phyloP scores from a whole-genome alignment of 92 coral and sea anemone species.

The Isaurus tuberculatus region DNA sequence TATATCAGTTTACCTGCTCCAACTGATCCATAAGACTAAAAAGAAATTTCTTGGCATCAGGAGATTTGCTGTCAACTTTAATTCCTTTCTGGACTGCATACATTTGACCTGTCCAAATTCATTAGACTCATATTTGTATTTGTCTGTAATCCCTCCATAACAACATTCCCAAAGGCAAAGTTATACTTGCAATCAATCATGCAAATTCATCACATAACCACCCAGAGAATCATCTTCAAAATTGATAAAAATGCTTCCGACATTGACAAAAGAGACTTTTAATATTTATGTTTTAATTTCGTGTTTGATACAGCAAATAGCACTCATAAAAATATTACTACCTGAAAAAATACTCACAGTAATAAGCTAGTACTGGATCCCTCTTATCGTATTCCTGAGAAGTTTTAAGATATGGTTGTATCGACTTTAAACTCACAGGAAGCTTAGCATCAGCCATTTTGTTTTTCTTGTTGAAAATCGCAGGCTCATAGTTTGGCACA shows the following conservation, averaged over 20 bases:
- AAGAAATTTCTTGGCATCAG: slow-evolving; percentile 77
- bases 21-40: slow-evolving; percentile 84
- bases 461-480: slow-evolving; percentile 31
- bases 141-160: too few relatives aligned
- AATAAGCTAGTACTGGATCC: slow-evolving; percentile 92
- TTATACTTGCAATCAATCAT: too few relatives aligned
- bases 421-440: slow-evolving; percentile 79
- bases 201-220: too few relatives aligned
- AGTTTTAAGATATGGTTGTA: slow-evolving; percentile 85
- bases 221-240: too few relatives aligned
- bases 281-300: too few relatives aligned
- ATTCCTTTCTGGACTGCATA: slow-evolving; percentile 96
- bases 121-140: too few relatives aligned
- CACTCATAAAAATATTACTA: neutral
- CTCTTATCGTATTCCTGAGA: slow-evolving; percentile 95
- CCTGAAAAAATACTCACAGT: slow-evolving; percentile 71
- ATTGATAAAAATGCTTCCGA: too few relatives aligned
- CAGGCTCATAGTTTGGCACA: slow-evolving; percentile 40
- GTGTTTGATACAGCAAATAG: too few relatives aligned
- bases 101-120: slow-evolving; percentile 74
- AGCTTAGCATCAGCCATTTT: slow-evolving; percentile 80
- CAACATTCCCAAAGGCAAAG: too few relatives aligned
- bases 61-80: slow-evolving; percentile 84
- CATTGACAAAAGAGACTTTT: too few relatives aligned
- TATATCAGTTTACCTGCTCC: slow-evolving; percentile 74